phyloP scores from a whole-genome alignment of 2,113 vertebrate genomes.

The Stigmatopora argus region DNA sequence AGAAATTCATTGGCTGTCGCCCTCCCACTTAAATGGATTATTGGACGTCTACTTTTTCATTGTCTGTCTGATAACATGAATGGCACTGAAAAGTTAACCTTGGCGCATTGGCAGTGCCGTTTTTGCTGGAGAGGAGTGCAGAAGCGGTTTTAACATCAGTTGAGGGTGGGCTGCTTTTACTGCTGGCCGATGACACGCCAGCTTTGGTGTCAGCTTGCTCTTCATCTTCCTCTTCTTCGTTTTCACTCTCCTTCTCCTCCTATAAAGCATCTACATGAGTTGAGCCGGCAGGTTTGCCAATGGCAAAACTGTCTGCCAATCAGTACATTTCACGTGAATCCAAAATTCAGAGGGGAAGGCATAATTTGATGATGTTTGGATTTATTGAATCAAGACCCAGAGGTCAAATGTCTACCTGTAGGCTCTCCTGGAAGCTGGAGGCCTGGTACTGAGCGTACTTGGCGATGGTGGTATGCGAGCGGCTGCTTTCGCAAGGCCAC shows the following conservation, averaged over 20 bases:
- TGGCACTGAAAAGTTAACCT: slow-evolving; percentile 39
- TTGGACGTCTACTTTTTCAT: too few relatives aligned
- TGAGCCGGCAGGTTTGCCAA: slow-evolving; percentile 39
- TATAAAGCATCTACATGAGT: slow-evolving; percentile 57
- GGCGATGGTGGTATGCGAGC: slow-evolving; percentile 88
- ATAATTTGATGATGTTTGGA: too few relatives aligned
- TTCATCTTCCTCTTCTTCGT: slow-evolving; percentile 72
- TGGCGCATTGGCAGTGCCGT: slow-evolving; percentile 9
- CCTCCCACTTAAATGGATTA: too few relatives aligned
- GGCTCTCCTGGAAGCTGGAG: slow-evolving; percentile 86
- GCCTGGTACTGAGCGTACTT: slow-evolving; percentile 92
- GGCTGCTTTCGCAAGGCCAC: slow-evolving; percentile 90
- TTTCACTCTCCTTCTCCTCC: slow-evolving; percentile 86
- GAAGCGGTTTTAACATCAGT: slow-evolving; percentile 22
- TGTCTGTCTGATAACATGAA: too few relatives aligned
- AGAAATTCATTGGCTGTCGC: too few relatives aligned
- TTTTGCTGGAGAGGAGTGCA: slow-evolving; percentile 27
- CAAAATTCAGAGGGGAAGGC: background rate
- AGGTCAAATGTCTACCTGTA: slow-evolving; percentile 72
- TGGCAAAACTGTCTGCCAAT: slow-evolving; percentile 7
- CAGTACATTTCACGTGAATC: background rate
- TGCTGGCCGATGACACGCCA: slow-evolving; percentile 12
- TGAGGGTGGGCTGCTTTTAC: slow-evolving; percentile 27
- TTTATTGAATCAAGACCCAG: background rate
- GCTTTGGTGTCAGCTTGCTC: slow-evolving; percentile 59